A percentile compares a stretch with the other conserved stretches of the same genome.
Evolutionary conservation across 2,797 vertebrate species (phyloP).

Genomic region (Momotus momota): DNA sequence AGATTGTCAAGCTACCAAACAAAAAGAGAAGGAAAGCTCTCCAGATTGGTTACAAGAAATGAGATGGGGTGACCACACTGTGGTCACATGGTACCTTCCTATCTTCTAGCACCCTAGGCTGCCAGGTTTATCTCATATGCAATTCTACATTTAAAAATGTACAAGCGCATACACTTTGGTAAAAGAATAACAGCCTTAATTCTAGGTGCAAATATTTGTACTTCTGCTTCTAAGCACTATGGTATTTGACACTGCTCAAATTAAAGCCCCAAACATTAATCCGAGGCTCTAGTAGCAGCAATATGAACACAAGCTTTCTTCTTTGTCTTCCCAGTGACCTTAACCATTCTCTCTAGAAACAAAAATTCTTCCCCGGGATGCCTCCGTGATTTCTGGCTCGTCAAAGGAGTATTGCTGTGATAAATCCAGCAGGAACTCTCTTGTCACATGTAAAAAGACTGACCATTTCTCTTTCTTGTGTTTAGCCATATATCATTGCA

Average conservation of each 20-base stretch:
- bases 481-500: neutral
- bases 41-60: neutral
- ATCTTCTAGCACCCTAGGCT: neutral
- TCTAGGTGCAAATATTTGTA: conserved; percentile 55
- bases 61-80: neutral
- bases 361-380: conserved; percentile 3
- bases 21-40: neutral
- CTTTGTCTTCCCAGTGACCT: conserved; percentile 43
- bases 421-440: conserved; percentile 10
- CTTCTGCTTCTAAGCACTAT: conserved; percentile 40
- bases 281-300: neutral
- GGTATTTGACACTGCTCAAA: conserved; percentile 47
- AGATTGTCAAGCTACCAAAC: neutral
- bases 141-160: conserved; percentile 22
- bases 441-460: neutral
- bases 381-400: neutral
- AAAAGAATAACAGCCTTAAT: conserved; percentile 36
- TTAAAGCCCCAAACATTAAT: conserved; percentile 51
- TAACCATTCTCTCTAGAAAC: conserved; percentile 12
- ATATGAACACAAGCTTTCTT: conserved; percentile 17
- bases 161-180: neutral
- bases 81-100: neutral
- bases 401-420: neutral
- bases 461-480: neutral
- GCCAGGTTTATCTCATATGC: neutral